These are phyloP conservation scores for Kryptolebias marmoratus DNA, from an alignment of 2,113 vertebrate genomes.

Conservation along the genomic window DNA sequence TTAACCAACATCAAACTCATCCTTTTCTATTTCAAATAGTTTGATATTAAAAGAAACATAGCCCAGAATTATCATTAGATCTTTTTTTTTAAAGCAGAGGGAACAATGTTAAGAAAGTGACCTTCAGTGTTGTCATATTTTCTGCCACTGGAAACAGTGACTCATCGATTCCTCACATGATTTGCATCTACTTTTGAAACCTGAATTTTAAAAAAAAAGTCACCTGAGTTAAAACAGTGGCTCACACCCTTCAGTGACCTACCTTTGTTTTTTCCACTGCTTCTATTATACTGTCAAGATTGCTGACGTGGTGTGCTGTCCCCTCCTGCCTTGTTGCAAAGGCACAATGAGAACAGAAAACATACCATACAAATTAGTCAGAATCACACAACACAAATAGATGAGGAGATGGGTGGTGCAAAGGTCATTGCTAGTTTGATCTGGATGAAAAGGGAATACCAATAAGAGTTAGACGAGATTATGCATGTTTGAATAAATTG, in stretches of 20 bases:
- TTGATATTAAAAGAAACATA: no score
- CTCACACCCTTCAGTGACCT: conserved; percentile 48
- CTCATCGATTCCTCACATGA: conserved; percentile 20
- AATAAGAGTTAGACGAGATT: background rate
- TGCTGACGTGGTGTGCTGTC: conserved; percentile 38
- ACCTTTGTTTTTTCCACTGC: conserved; percentile 28
- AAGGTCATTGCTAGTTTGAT: background rate
- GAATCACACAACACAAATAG: background rate
- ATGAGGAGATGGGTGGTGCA: background rate
- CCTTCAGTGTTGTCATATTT: background rate
- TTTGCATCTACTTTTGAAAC: background rate
- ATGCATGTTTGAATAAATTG: no score
- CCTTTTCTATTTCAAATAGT: no score
- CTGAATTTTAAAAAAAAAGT: background rate
- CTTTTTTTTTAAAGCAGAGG: background rate
- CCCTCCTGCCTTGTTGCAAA: conserved; percentile 24
- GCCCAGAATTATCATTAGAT: no score
- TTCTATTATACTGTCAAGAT: conserved; percentile 24
- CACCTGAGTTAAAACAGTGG: background rate
- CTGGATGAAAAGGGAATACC: background rate
- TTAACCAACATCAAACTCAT: background rate
- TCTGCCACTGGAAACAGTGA: conserved; percentile 32
- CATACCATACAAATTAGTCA: conserved; percentile 41
- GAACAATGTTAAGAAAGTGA: background rate
- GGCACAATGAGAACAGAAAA: conserved; percentile 24